Evolutionary conservation across 2,888 invertebrate species (phyloP).

Genomic region (Nebria salina): DNA sequence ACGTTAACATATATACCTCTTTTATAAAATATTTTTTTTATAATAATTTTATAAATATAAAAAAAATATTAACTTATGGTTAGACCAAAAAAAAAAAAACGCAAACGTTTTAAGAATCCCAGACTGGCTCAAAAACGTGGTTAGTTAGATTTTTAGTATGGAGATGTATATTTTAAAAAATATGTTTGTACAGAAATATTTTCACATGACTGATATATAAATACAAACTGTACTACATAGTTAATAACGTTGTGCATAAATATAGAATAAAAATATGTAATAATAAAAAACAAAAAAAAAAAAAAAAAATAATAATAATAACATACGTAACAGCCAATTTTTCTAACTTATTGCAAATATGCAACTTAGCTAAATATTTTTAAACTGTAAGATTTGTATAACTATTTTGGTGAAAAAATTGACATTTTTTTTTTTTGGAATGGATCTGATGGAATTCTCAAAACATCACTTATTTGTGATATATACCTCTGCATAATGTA

Average conservation of each 20-base stretch:
- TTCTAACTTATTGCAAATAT: background rate
- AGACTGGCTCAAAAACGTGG: slow-evolving; percentile 37
- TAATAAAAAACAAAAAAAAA: background rate
- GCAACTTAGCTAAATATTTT: background rate
- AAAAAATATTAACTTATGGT: slow-evolving; percentile 38
- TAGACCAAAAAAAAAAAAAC: slow-evolving; percentile 34
- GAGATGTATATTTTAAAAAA: slow-evolving; percentile 46
- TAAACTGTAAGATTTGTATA: background rate
- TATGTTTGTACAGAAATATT: slow-evolving; percentile 47
- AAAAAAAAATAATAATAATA: background rate
- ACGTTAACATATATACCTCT: slow-evolving; percentile 44
- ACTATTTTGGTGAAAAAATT: background rate
- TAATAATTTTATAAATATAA: slow-evolving; percentile 36
- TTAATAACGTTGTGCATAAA: slow-evolving; percentile 34
- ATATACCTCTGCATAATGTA: slow-evolving; percentile 41
- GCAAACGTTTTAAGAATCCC: background rate
- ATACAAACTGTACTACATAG: slow-evolving; percentile 43
- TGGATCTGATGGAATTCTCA: slow-evolving; percentile 43
- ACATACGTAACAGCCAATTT: background rate
- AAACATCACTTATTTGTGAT: slow-evolving; percentile 42
- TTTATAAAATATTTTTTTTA: slow-evolving; percentile 42
- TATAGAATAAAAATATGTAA: background rate
- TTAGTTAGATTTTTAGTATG: slow-evolving; percentile 32
- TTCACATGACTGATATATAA: slow-evolving; percentile 42
- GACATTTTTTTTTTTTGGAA: background rate